These are phyloP conservation scores for Osmerus mordax DNA, from an alignment of 2,113 vertebrate species.

Conservation along the genomic window DNA sequence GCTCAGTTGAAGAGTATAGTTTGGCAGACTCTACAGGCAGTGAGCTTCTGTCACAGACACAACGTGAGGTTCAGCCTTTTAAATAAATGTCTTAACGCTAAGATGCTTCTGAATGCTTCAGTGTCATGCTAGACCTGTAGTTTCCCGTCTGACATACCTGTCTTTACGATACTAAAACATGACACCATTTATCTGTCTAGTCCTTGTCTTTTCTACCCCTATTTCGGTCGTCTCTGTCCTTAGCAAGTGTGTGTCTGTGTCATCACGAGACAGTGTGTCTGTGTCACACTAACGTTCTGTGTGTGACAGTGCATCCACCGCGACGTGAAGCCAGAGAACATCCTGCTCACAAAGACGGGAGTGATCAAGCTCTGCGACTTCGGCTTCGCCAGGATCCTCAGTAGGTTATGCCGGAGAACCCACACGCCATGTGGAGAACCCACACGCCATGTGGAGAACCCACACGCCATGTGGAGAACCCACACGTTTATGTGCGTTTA, in stretches of 20 bases:
- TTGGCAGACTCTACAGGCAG: conserved; percentile 94
- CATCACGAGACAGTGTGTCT: conserved; percentile 5
- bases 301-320: conserved; percentile 90
- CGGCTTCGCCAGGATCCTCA: conserved; percentile 92
- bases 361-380: conserved; percentile 98
- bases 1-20: conserved; percentile 89
- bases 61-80: conserved; percentile 76
- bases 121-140: neutral
- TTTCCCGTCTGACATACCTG: neutral
- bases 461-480: neutral
- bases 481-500: conserved; percentile 48
- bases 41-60: conserved; percentile 96
- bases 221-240: conserved; percentile 11
- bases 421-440: neutral
- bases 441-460: too few species aligned
- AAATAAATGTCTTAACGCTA: neutral
- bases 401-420: conserved; percentile 68
- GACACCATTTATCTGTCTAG: too few species aligned
- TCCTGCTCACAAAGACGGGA: conserved; percentile 89
- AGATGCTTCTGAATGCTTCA: neutral
- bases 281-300: conserved; percentile 34
- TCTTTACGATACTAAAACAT: too few species aligned
- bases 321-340: conserved; percentile 97
- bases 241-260: conserved; percentile 2
- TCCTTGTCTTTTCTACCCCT: neutral